Evolutionary conservation across 2,888 invertebrate species (phyloP), one percentile per base, ranked within the genome.

Genomic region (Xanthostigma xanthostigma): DNA sequence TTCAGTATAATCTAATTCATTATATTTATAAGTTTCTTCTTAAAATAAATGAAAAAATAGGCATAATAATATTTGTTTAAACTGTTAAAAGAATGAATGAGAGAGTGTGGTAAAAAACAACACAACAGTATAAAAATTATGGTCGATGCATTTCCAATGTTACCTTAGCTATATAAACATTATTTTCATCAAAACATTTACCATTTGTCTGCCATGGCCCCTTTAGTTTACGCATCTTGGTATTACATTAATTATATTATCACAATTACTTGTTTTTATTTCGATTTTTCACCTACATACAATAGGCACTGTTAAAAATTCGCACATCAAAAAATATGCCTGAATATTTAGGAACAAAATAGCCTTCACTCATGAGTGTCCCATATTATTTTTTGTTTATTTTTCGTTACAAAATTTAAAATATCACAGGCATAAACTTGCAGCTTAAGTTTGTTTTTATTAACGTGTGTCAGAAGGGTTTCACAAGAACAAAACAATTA

Each of bases 101-200:
- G 13, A 12, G 13, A 39, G 40, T 9, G 11, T 14, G 17, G 11
- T 27, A 27, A 27, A 27, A 27, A 27, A 27, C 27, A 27, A 27
- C 27, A 27, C 27, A 27, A 27, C 27, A 27, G 50, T 46, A 43
- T 44, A 46, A 46, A 50, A 50, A 14, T 44, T 50, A 48, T 50
- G 50, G 43, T 37, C 42, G 45, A 62, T 60, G 64, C 68, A 67
- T 68, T 68, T 68, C 68, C 68, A 68, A 68, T 68, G 68, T 67
- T 65, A 66, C 68, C 68, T 67, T 67, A 61, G 62, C 65, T 66
- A 65, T 63, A 55, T 55, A 50, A 51, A 50, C 53, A 53, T 51
- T 44, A 48, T 50, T 52, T 57, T 54, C 51, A 35, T 50, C 27
- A 27, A 27, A 27, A 27, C 27, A 27, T 27, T 27, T 27, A 27